Percentiles rank a stretch among this genome's conserved stretches.
These are phyloP conservation scores for Oryzias celebensis DNA, from an alignment of 2,113 vertebrate species.

Conservation along the genomic window DNA sequence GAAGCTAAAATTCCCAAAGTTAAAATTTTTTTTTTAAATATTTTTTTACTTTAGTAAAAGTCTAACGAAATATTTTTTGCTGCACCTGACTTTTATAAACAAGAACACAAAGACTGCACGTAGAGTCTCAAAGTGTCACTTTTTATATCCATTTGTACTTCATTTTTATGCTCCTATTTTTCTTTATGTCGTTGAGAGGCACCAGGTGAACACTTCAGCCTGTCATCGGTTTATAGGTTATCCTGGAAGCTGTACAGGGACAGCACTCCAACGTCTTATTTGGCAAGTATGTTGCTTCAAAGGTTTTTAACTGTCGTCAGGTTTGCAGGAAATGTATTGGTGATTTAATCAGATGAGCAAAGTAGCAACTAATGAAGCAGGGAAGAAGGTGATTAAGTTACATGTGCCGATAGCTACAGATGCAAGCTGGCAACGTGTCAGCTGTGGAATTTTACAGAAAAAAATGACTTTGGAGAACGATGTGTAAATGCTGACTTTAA, in stretches of 20 bases:
- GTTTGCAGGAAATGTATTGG: slow-evolving; percentile 14
- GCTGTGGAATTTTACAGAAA: slow-evolving; percentile 36
- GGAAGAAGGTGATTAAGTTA: slow-evolving; percentile 25
- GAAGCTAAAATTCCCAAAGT: background rate
- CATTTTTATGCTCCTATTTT: background rate
- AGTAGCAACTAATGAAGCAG: slow-evolving; percentile 19
- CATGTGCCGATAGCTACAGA: slow-evolving; percentile 11
- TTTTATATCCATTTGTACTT: background rate
- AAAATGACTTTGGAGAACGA: slow-evolving; percentile 4
- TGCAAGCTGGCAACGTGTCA: slow-evolving; percentile 30
- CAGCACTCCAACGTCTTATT: background rate
- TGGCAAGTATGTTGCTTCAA: slow-evolving; percentile 14
- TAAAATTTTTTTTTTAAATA: background rate
- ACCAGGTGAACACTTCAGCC: background rate
- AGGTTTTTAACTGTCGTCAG: slow-evolving; percentile 25
- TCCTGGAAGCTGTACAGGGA: background rate
- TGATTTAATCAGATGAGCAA: slow-evolving; percentile 19
- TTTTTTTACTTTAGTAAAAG: too few species aligned
- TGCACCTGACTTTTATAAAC: too few species aligned
- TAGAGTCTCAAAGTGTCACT: too few species aligned
- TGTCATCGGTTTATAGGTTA: background rate
- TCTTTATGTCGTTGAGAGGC: background rate
- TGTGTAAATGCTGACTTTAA: background rate
- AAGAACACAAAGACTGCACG: too few species aligned
- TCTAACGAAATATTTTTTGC: too few species aligned